Evolutionary conservation across 2,888 invertebrate species (phyloP).

Genomic region (Hypolimnas misippus): DNA sequence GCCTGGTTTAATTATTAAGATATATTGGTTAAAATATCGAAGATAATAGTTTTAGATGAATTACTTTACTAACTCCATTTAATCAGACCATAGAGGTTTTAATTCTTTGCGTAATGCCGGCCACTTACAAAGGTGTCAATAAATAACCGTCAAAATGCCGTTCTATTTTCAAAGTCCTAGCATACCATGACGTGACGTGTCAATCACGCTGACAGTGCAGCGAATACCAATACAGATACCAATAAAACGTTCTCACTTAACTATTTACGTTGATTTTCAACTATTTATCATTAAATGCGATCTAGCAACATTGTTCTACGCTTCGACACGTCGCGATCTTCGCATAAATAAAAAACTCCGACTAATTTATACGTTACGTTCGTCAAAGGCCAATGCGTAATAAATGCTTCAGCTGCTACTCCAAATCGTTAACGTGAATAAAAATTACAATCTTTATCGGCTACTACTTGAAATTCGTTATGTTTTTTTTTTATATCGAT

Average conservation of each 20-base stretch:
- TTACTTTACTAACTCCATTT: no score
- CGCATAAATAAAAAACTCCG: constrained; percentile 3
- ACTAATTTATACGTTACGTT: constrained; percentile 25
- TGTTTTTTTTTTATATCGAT: background rate
- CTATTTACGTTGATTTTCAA: constrained; percentile 10
- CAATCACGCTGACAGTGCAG: constrained; percentile 24
- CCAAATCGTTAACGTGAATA: background rate
- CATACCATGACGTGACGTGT: constrained; percentile 12
- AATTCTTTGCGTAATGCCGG: background rate
- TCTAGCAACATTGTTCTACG: constrained; percentile 6
- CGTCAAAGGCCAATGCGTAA: constrained; percentile 19
- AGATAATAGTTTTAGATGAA: no score
- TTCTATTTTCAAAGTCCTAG: constrained; percentile 11
- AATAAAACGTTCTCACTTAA: background rate
- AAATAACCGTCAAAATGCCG: constrained; percentile 12
- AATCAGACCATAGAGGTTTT: background rate
- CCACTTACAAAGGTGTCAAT: constrained; percentile 7
- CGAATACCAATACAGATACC: constrained; percentile 3
- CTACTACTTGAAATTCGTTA: background rate
- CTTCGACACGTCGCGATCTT: background rate
- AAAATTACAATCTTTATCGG: background rate
- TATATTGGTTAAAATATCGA: no score
- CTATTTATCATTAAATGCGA: constrained; percentile 9
- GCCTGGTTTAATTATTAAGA: no score
- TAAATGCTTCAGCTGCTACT: constrained; percentile 20